Percentiles rank a stretch among this genome's conserved stretches.
Evolutionary conservation across 2,888 invertebrate species (phyloP).

Genomic region (Campoplex nolae): DNA sequence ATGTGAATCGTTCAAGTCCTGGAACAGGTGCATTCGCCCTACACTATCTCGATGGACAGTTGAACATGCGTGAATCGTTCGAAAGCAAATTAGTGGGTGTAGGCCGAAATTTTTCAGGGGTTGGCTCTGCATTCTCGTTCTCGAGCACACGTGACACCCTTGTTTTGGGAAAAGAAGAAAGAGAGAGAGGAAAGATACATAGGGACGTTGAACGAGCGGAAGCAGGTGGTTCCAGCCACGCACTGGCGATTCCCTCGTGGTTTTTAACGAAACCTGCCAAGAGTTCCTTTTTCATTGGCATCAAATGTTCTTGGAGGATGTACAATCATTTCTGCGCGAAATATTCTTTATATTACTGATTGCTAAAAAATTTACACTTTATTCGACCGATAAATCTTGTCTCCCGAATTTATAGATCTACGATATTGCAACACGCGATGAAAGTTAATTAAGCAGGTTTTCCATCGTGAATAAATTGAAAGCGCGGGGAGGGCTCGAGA

Average conservation of each 20-base stretch:
- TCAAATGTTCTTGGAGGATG: conserved; percentile 28
- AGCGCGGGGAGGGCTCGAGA: not conserved
- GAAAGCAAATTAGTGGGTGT: conserved; percentile 60
- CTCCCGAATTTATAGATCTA: conserved; percentile 22
- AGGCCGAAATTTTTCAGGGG: conserved; percentile 27
- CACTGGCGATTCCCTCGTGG: conserved; percentile 77
- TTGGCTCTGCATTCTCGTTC: not conserved
- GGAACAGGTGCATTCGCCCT: conserved; percentile 22
- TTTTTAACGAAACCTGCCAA: conserved; percentile 69
- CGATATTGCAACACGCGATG: conserved; percentile 36
- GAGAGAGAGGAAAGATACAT: conserved; percentile 51
- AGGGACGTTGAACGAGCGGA: conserved; percentile 75
- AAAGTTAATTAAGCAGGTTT: conserved; percentile 37
- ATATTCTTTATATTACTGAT: not conserved
- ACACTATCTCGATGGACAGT: conserved; percentile 44
- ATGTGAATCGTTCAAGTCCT: not conserved
- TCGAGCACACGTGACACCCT: conserved; percentile 9
- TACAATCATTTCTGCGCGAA: not conserved
- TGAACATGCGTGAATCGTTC: conserved; percentile 42
- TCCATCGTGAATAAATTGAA: conserved; percentile 26
- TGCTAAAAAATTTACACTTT: not conserved
- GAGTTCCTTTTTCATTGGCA: conserved; percentile 29
- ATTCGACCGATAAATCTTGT: not conserved
- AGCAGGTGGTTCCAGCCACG: conserved; percentile 83
- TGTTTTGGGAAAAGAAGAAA: conserved; percentile 30